Evolutionary conservation across 2,888 invertebrate species (phyloP).

Genomic region (Philhelius pedissequus): DNA sequence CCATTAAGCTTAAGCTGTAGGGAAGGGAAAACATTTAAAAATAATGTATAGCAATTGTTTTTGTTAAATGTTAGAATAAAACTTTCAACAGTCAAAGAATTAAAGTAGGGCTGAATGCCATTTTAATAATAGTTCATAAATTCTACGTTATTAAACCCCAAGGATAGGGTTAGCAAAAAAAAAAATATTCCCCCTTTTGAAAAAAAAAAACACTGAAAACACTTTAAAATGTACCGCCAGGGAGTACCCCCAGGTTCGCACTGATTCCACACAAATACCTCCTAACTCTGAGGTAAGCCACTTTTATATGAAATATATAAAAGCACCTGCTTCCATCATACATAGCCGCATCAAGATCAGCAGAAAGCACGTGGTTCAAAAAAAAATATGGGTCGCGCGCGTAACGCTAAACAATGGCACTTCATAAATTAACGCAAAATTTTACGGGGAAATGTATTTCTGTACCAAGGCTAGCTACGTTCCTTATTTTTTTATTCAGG

Average conservation of each 20-base stretch:
- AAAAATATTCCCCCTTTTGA: background rate
- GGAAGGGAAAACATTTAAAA: background rate
- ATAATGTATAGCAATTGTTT: background rate
- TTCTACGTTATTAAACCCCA: background rate
- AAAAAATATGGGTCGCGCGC: conserved; percentile 57
- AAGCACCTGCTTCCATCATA: background rate
- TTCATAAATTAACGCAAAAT: conserved; percentile 60
- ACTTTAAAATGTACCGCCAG: background rate
- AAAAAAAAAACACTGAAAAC: background rate
- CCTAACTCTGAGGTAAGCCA: conserved; percentile 22
- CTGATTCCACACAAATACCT: conserved; percentile 12
- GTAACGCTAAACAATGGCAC: conserved; percentile 49
- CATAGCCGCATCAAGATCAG: conserved; percentile 12
- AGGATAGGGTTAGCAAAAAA: background rate
- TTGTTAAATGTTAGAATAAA: background rate
- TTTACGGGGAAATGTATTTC: conserved; percentile 36
- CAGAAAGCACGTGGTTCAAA: background rate
- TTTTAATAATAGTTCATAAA: background rate
- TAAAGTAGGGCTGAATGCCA: background rate
- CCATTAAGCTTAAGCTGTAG: background rate
- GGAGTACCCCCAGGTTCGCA: background rate
- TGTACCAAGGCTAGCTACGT: conserved; percentile 14
- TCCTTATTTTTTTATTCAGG: background rate
- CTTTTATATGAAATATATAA: conserved; percentile 30
- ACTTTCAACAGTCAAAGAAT: background rate